Conservation (phyloP, 2,797 vertebrate genomes). For the Myotis vivesi region DNA sequence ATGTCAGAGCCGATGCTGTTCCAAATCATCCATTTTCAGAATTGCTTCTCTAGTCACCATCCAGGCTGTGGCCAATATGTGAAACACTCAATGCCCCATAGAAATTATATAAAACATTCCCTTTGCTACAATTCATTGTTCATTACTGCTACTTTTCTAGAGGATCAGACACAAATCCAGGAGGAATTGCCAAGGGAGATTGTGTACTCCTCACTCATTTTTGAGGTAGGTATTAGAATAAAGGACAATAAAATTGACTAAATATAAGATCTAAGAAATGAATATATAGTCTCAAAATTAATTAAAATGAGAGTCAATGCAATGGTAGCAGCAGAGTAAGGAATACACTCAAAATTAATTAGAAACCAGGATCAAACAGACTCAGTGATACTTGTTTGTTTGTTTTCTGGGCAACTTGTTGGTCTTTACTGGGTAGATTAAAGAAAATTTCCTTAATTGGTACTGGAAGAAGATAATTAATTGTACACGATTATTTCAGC, state of each 20-base stretch:
- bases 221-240: not conserved
- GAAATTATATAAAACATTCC: not conserved
- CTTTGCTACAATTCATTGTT: not conserved
- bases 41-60: not conserved
- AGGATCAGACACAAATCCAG: not conserved
- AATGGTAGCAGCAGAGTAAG: accelerated
- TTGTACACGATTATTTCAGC: not conserved
- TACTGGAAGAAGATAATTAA: not conserved
- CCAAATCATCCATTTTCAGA: not conserved
- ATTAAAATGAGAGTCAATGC: not conserved
- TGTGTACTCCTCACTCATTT: not conserved
- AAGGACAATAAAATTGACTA: not conserved
- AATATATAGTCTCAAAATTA: not conserved
- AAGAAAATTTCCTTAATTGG: not conserved
- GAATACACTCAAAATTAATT: not conserved
- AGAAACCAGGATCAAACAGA: not conserved
- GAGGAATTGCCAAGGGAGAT: not conserved
- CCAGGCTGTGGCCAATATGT: not conserved
- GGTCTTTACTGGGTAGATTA: not conserved
- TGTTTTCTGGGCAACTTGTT: not conserved
- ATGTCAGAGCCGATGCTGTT: not conserved
- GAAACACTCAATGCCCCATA: not conserved
- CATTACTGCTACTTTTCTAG: not conserved
- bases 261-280: not conserved
- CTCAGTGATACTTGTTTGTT: not conserved